Evolutionary conservation across 1,140 invertebrate species (phyloP).

Genomic region (Rhynchophorus ferrugineus): DNA sequence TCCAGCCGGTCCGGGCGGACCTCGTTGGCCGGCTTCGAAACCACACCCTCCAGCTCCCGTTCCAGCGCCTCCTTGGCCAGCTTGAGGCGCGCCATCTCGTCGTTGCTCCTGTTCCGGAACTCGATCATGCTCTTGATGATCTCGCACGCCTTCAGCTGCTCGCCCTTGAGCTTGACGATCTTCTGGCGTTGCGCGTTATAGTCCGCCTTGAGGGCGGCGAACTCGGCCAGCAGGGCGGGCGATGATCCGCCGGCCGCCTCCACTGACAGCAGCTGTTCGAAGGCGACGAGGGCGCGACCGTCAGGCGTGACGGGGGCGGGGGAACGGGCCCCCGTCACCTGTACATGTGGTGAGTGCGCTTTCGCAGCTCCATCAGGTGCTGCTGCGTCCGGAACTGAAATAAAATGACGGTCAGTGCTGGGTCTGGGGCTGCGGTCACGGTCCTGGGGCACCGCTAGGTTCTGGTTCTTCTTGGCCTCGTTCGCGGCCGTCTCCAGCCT

Average conservation of each 20-base stretch:
- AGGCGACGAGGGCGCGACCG: constrained; percentile 1
- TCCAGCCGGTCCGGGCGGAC: not conserved
- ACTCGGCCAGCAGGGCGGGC: constrained; percentile 12
- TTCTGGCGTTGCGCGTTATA: constrained; percentile 22
- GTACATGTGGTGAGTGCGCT: constrained; percentile 28
- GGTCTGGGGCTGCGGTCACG: not conserved
- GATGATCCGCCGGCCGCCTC: constrained; percentile 9
- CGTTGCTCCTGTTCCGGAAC: constrained; percentile 26
- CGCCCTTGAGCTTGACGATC: constrained; percentile 35
- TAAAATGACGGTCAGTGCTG: constrained; percentile 31
- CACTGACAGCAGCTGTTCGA: constrained; percentile 18
- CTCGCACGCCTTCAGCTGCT: constrained; percentile 38
- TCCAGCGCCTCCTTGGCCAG: constrained; percentile 21
- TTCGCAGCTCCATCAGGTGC: constrained; percentile 29
- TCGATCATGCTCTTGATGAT: constrained; percentile 40
- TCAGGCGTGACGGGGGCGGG: constrained; percentile 22
- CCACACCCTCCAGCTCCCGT: constrained; percentile 24
- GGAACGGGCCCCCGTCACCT: constrained; percentile 10
- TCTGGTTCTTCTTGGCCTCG: constrained; percentile 29
- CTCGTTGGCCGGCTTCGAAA: constrained; percentile 17
- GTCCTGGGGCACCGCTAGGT: constrained; percentile 28
- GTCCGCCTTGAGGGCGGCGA: constrained; percentile 14
- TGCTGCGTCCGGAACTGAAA: constrained; percentile 36
- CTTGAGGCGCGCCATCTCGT: constrained; percentile 34
- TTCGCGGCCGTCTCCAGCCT: constrained; percentile 26